These are phyloP conservation scores for Lerista edwardsae DNA, from an alignment of 2,797 vertebrate species.

Conservation along the genomic window DNA sequence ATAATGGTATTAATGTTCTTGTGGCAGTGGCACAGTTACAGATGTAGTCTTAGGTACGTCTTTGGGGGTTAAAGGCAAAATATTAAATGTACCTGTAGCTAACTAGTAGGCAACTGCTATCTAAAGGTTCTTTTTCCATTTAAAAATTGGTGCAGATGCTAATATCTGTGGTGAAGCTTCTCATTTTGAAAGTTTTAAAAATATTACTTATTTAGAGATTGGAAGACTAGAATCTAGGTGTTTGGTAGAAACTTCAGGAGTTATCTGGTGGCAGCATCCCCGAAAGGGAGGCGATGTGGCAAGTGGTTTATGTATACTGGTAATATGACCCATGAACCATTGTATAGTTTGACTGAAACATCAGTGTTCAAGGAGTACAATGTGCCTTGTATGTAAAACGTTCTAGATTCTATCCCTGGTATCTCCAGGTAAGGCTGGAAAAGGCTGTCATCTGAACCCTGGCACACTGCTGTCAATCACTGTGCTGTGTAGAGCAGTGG, in stretches of 20 bases:
- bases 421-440: too few relatives aligned
- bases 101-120: neutral
- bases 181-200: slow-evolving; percentile 34
- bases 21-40: neutral
- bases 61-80: slow-evolving; percentile 7
- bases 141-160: neutral
- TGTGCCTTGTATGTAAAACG: too few relatives aligned
- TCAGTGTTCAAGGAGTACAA: neutral
- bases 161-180: slow-evolving; percentile 1
- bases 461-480: too few relatives aligned
- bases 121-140: neutral
- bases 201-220: slow-evolving; percentile 41
- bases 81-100: neutral
- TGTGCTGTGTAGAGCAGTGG: too few relatives aligned
- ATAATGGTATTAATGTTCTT: neutral
- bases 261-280: slow-evolving; percentile 26
- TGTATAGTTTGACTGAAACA: slow-evolving; percentile 40
- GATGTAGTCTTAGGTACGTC: slow-evolving; percentile 20
- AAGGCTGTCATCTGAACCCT: neutral
- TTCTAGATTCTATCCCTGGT: too few relatives aligned
- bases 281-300: slow-evolving; percentile 17
- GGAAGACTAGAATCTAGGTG: slow-evolving; percentile 38
- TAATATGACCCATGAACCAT: slow-evolving; percentile 26
- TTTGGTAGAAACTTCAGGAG: slow-evolving; percentile 37
- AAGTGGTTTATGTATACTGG: slow-evolving; percentile 26